Percentiles rank a stretch among this genome's conserved stretches.
These are phyloP conservation scores for Zophobas morio DNA, from an alignment of 1,140 invertebrate species.

Conservation along the genomic window DNA sequence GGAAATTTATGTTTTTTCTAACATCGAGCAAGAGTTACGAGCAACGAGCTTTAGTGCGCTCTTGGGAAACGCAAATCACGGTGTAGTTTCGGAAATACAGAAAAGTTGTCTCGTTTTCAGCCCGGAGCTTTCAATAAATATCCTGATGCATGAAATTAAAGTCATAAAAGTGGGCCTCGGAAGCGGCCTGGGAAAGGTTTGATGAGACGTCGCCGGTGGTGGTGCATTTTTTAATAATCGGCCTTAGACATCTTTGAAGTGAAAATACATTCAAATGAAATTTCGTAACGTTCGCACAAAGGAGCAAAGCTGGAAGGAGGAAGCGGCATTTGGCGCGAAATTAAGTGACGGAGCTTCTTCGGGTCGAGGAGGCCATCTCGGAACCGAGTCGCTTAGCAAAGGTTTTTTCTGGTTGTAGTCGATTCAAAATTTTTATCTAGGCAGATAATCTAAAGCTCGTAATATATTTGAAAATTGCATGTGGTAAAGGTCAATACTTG, in stretches of 20 bases:
- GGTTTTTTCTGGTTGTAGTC: no score
- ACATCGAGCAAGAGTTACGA: constrained; percentile 35
- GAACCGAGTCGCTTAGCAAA: no score
- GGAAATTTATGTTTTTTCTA: constrained; percentile 40
- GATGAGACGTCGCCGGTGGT: constrained; percentile 9
- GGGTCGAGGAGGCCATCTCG: no score
- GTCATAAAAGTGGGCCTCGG: constrained; percentile 13
- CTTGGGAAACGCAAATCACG: constrained; percentile 42
- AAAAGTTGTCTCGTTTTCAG: constrained; percentile 38
- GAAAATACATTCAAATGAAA: not conserved
- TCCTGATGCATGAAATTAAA: constrained; percentile 34
- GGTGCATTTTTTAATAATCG: constrained; percentile 14
- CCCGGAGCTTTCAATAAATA: constrained; percentile 35
- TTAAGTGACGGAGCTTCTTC: no score
- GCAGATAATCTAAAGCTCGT: no score
- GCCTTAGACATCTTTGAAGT: not conserved
- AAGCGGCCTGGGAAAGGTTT: not conserved
- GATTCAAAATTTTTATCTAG: no score
- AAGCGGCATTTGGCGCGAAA: no score
- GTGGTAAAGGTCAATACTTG: no score
- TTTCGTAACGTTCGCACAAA: no score
- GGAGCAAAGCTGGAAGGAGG: no score
- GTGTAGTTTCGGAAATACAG: constrained; percentile 29
- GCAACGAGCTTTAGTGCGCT: constrained; percentile 15
- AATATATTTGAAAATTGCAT: no score